These are phyloP conservation scores for Rhopalosiphum padi DNA, from an alignment of 1,140 invertebrate genomes.

Conservation along the genomic window DNA sequence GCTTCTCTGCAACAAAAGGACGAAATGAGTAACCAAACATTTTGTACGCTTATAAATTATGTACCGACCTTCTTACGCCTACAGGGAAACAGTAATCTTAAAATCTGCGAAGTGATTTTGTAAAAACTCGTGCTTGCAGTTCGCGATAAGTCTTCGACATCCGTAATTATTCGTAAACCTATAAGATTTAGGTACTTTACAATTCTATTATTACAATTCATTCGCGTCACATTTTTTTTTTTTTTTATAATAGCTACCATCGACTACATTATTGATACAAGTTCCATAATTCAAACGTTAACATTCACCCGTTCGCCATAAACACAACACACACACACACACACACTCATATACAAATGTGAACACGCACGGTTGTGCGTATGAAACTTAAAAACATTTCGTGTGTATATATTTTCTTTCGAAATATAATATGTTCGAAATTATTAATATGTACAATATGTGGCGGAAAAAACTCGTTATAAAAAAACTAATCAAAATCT, in stretches of 20 bases:
- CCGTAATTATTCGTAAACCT: neutral
- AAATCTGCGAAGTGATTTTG: neutral
- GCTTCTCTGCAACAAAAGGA: neutral
- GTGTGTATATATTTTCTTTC: neutral
- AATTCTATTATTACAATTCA: too few relatives aligned
- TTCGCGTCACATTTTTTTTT: neutral
- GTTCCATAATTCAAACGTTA: too few relatives aligned
- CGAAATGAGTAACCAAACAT: neutral
- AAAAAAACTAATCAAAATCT: neutral
- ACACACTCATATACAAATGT: neutral
- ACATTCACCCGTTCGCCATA: too few relatives aligned
- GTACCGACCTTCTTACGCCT: too few relatives aligned
- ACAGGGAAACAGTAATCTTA: neutral
- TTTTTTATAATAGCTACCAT: neutral
- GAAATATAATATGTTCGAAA: neutral
- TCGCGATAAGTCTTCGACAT: neutral
- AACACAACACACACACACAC: too few relatives aligned
- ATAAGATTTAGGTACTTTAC: neutral
- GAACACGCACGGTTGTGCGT: too few relatives aligned
- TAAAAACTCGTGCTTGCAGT: neutral
- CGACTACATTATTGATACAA: neutral
- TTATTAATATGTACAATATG: neutral
- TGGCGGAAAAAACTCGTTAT: too few relatives aligned
- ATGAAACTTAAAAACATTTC: neutral
- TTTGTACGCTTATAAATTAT: neutral